phyloP scores from a whole-genome alignment of 2,113 vertebrate species.

The Poicephalus gulielmi region DNA sequence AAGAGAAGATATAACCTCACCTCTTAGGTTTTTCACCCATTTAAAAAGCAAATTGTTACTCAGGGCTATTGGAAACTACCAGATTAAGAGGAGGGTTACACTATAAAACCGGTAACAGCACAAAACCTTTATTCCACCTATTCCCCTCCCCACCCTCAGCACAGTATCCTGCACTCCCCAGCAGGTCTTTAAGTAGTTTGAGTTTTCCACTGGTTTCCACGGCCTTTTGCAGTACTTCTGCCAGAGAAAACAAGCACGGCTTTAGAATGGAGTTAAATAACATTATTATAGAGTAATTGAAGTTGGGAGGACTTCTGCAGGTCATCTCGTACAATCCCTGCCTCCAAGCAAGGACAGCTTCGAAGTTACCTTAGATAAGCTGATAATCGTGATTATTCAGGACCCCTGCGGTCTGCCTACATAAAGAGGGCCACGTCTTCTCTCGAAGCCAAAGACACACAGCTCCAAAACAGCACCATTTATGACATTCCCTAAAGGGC shows the following conservation, averaged over 20 bases:
- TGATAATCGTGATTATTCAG: not conserved
- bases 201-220: not conserved
- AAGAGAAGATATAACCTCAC: not conserved
- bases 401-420: not conserved
- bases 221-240: not conserved
- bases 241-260: not conserved
- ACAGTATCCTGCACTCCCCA: not conserved
- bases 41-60: not conserved
- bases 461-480: not conserved
- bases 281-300: not conserved
- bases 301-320: not conserved
- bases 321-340: not conserved
- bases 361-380: not conserved
- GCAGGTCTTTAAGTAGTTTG: not conserved
- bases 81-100: not conserved
- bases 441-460: not conserved
- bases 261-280: not conserved
- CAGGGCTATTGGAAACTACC: not conserved
- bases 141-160: not conserved
- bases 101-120: not conserved
- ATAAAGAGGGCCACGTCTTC: not conserved
- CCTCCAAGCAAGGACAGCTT: slow-evolving; percentile 17
- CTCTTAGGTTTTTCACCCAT: not conserved
- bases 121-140: not conserved
- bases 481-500: not conserved